Conservation (phyloP, 2,113 vertebrate species). For the Empidonax alnorum region DNA sequence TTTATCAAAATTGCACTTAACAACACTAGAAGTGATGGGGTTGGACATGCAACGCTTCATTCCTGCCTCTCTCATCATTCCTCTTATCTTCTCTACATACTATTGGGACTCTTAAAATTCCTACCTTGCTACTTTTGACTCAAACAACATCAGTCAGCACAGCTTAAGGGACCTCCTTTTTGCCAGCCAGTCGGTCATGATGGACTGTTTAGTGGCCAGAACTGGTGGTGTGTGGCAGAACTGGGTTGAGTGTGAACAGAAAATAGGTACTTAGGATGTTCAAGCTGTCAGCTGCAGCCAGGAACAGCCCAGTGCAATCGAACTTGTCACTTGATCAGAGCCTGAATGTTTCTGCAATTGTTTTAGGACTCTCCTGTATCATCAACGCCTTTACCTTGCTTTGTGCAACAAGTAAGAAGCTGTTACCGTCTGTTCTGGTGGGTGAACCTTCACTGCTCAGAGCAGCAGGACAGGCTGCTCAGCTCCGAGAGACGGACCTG, state of each 20-base stretch:
- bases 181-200: background rate
- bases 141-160: background rate
- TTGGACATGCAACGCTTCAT: accelerated
- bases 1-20: background rate
- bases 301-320: background rate
- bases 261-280: background rate
- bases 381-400: background rate
- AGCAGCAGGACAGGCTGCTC: background rate
- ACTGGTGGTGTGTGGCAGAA: background rate
- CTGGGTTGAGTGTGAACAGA: accelerated
- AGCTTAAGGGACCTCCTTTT: background rate
- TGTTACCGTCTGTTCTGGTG: background rate
- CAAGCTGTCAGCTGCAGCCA: background rate
- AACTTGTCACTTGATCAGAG: background rate
- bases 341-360: background rate
- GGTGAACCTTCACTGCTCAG: background rate
- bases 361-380: background rate
- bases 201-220: background rate
- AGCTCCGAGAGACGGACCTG: background rate
- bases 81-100: background rate
- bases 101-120: background rate
- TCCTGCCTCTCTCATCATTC: background rate
- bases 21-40: background rate
- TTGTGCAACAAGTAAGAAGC: accelerated
- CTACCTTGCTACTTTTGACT: background rate